These are phyloP conservation scores for Myiotriccus ornatus DNA, from an alignment of 2,797 vertebrate species.

Conservation along the genomic window DNA sequence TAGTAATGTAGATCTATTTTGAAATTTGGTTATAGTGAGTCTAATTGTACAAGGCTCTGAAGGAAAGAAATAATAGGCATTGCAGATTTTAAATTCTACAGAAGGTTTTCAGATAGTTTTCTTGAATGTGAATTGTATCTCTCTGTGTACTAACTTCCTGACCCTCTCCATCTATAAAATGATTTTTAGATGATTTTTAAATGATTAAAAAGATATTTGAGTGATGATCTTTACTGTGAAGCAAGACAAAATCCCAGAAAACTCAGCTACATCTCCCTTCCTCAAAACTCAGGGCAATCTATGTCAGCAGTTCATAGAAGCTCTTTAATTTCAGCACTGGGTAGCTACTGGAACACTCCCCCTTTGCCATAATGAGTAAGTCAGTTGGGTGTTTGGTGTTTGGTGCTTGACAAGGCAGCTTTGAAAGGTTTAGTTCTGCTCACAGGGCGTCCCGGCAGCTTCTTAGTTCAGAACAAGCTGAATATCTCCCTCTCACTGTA, in stretches of 20 bases:
- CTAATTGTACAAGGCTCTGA: not conserved
- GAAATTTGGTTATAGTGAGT: not conserved
- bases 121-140: not conserved
- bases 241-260: not conserved
- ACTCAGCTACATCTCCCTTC: not conserved
- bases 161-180: not conserved
- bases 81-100: not conserved
- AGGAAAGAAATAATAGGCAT: not conserved
- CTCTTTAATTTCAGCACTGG: not conserved
- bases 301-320: not conserved
- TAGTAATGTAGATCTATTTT: not conserved
- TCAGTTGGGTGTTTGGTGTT: not conserved
- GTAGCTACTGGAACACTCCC: not conserved
- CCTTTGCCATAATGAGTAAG: not conserved
- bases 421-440: not conserved
- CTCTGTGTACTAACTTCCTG: not conserved
- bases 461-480: not conserved
- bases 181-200: not conserved
- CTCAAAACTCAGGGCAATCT: not conserved
- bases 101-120: not conserved
- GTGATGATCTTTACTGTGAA: not conserved
- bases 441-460: accelerated
- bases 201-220: not conserved
- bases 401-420: not conserved
- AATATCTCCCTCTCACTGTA: not conserved